Evolutionary conservation across 2,888 invertebrate species (phyloP).

Genomic region (Phlogophora meticulosa): DNA sequence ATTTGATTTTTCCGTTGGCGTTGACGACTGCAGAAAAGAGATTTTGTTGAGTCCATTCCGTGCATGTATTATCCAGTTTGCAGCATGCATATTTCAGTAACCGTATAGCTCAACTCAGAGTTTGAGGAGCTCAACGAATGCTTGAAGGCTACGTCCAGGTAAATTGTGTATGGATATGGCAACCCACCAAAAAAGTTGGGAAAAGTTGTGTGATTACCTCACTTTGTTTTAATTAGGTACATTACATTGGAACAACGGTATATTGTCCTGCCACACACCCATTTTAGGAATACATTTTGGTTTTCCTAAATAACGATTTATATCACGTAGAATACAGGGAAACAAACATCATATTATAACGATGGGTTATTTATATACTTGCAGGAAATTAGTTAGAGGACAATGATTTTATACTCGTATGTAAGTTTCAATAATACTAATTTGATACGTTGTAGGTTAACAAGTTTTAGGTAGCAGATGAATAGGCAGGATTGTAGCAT

Average conservation of each 20-base stretch:
- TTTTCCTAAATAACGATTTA: conserved; percentile 11
- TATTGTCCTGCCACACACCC: background rate
- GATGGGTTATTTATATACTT: conserved; percentile 17
- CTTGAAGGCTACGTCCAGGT: no score
- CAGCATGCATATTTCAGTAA: no score
- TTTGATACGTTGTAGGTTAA: background rate
- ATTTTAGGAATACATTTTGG: background rate
- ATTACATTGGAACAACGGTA: background rate
- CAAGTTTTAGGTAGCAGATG: background rate
- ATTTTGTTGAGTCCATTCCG: no score
- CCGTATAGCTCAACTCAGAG: no score
- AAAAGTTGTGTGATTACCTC: no score
- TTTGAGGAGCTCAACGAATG: no score
- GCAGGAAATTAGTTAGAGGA: conserved; percentile 32
- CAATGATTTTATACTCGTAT: background rate
- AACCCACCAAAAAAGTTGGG: no score
- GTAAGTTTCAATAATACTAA: conserved; percentile 3
- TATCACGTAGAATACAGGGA: background rate
- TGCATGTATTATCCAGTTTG: no score
- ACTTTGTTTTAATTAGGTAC: background rate
- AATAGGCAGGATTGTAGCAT: no score
- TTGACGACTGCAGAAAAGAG: no score
- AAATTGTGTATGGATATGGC: no score
- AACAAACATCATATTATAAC: conserved; percentile 1
- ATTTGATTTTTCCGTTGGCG: no score